Evolutionary conservation across 2,797 vertebrate species (phyloP).

Genomic region (Morus bassanus): DNA sequence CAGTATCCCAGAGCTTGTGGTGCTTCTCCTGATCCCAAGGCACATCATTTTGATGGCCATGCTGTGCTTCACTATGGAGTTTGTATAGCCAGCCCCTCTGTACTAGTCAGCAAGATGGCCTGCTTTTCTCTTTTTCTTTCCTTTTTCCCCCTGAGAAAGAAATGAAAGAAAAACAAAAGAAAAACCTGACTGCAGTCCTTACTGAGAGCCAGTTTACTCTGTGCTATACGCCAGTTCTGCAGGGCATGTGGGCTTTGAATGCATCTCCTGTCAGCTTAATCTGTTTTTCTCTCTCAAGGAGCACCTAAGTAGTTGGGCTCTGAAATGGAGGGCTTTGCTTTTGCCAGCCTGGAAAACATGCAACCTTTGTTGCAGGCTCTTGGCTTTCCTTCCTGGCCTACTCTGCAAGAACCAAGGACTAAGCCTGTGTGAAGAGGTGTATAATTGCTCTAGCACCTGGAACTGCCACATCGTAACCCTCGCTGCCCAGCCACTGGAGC

Average conservation of each 20-base stretch:
- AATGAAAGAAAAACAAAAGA: background rate
- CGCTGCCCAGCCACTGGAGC: rapidly evolving
- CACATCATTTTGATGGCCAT: background rate
- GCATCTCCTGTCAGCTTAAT: background rate
- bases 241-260: background rate
- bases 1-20: background rate
- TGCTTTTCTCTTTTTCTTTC: background rate
- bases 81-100: background rate
- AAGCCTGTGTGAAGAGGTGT: background rate
- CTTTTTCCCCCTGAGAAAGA: background rate
- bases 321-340: background rate
- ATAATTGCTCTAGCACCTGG: background rate
- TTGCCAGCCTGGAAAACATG: background rate
- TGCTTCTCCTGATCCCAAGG: background rate
- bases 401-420: background rate
- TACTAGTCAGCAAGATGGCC: background rate
- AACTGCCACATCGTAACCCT: background rate
- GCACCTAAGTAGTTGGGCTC: background rate
- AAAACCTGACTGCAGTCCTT: background rate
- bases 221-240: background rate
- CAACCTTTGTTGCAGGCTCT: background rate
- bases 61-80: background rate
- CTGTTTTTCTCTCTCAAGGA: background rate
- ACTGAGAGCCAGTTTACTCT: background rate
- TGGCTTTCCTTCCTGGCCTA: background rate